Evolutionary conservation across 2,888 invertebrate genomes (phyloP).

Genomic region (Bruchidius siliquastri): DNA sequence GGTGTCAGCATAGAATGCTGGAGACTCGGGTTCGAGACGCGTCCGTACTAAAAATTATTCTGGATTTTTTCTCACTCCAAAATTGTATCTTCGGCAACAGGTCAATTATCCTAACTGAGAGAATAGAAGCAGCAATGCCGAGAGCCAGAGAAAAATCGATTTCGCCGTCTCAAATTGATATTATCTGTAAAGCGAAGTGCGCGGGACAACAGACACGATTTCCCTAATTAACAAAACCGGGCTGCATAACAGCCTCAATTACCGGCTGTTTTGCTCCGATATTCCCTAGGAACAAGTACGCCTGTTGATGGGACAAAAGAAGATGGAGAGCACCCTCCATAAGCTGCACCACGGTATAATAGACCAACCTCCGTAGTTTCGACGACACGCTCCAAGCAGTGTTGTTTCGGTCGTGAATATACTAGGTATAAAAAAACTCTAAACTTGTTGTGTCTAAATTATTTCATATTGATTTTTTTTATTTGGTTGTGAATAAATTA

Average conservation of each 20-base stretch:
- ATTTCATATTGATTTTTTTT: no score
- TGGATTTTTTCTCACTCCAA: no score
- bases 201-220: background rate
- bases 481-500: no score
- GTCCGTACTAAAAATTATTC: no score
- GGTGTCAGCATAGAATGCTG: no score
- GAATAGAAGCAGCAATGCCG: no score
- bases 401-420: background rate
- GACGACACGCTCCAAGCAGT: background rate
- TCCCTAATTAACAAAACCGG: background rate
- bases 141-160: background rate
- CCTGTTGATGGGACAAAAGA: background rate
- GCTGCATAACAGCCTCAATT: background rate
- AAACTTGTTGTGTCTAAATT: no score
- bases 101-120: no score
- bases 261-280: background rate
- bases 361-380: background rate
- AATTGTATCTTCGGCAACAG: no score
- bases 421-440: no score
- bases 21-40: no score
- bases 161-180: background rate
- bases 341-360: background rate
- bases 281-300: background rate
- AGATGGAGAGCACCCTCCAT: background rate
- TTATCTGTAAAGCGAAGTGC: background rate